Conservation (phyloP, 1,140 invertebrate species). For the Pseudomyrmex pallidus region DNA sequence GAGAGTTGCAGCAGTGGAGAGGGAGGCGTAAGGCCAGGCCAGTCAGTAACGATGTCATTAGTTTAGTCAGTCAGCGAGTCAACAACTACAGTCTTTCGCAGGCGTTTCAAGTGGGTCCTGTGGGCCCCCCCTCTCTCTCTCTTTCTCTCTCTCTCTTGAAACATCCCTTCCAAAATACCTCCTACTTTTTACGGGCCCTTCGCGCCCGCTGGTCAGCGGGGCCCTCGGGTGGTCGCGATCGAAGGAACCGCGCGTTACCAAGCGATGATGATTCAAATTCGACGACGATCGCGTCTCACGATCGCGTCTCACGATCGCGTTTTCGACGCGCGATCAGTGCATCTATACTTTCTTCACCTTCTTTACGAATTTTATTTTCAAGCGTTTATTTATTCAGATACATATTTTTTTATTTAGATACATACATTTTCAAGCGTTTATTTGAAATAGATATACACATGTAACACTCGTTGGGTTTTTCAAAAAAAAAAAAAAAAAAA, state of each 20-base stretch:
- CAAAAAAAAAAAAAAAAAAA: too few species aligned
- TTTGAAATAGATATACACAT: too few species aligned
- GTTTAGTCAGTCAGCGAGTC: constrained; percentile 83
- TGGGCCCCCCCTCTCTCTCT: constrained; percentile 18
- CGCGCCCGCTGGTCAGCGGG: constrained; percentile 49
- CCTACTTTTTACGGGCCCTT: constrained; percentile 59
- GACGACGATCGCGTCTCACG: constrained; percentile 1
- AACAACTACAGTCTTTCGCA: constrained; percentile 79
- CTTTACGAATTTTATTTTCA: not conserved
- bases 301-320: constrained; percentile 11
- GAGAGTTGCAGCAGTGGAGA: constrained; percentile 51
- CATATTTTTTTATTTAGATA: not conserved
- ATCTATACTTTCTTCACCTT: not conserved
- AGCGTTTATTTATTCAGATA: not conserved
- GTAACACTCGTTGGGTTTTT: too few species aligned
- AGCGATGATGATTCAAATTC: constrained; percentile 38
- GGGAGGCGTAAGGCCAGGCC: constrained; percentile 77
- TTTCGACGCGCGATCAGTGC: not conserved
- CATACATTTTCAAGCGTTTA: too few species aligned
- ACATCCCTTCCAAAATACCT: not conserved
- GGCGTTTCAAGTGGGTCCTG: constrained; percentile 68
- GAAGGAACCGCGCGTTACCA: constrained; percentile 25
- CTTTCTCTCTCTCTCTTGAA: not conserved
- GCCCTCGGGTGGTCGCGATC: constrained; percentile 22
- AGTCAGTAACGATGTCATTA: constrained; percentile 84